These are phyloP conservation scores for Porites divaricata DNA, from an alignment of 92 coral and sea anemone species.

Conservation along the genomic window DNA sequence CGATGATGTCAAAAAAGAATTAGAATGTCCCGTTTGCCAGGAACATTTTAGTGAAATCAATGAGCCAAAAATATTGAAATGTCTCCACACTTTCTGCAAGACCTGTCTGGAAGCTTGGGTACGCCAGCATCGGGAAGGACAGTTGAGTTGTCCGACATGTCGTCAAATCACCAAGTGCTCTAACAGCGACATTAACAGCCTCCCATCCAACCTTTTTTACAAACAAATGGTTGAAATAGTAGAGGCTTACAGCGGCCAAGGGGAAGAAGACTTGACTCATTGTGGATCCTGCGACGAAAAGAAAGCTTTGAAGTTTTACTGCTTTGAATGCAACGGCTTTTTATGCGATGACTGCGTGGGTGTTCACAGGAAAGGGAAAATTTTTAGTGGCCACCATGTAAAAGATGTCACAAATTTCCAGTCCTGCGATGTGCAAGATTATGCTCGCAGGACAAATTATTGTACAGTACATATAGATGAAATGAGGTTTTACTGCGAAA, in stretches of 20 bases:
- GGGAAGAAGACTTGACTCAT: not conserved
- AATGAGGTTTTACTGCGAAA: conserved; percentile 34
- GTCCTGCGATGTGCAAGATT: conserved; percentile 23
- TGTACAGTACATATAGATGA: conserved; percentile 44
- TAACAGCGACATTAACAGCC: not conserved
- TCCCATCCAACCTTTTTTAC: conserved; percentile 35
- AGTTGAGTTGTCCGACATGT: conserved; percentile 33
- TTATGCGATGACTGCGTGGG: conserved; percentile 8
- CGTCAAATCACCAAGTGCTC: conserved; percentile 24
- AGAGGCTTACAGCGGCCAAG: conserved; percentile 21
- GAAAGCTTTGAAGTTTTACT: conserved; percentile 3
- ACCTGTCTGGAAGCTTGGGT: conserved; percentile 27
- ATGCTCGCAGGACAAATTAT: conserved; percentile 10
- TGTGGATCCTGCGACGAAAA: conserved; percentile 19
- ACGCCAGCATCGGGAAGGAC: conserved; percentile 11
- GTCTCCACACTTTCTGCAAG: not conserved
- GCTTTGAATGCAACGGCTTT: conserved; percentile 21
- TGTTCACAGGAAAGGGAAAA: not conserved
- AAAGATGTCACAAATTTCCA: conserved; percentile 20
- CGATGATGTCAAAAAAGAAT: conserved; percentile 24
- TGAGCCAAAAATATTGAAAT: conserved; percentile 23
- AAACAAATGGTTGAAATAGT: conserved; percentile 37
- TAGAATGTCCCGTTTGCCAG: conserved; percentile 34
- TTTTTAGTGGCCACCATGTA: not conserved
- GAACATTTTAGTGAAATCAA: conserved; percentile 22